Percentiles rank a stretch among this genome's conserved stretches.
Evolutionary conservation across 2,797 vertebrate genomes (phyloP).

Genomic region (Pangasius sanitwongsei): DNA sequence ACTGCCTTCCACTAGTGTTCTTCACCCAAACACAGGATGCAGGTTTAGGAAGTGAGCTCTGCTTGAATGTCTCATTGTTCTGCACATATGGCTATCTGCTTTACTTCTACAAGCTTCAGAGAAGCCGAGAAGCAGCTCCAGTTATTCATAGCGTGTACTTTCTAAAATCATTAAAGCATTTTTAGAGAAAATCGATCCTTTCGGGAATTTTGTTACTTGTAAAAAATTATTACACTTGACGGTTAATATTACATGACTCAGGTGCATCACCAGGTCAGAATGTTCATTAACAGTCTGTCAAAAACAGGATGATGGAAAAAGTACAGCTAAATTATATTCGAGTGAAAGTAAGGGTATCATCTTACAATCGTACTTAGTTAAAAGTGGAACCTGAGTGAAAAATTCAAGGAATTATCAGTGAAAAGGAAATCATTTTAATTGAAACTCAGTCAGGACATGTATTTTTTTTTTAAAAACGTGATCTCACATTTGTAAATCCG

Average conservation of each 20-base stretch:
- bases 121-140: constrained; percentile 47
- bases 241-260: neutral
- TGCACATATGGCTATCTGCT: constrained; percentile 53
- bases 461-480: neutral
- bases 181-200: neutral
- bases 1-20: constrained; percentile 24
- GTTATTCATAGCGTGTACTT: constrained; percentile 14
- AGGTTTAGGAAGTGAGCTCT: constrained; percentile 68
- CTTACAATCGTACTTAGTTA: neutral
- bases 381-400: neutral
- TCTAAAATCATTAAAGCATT: neutral
- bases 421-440: neutral
- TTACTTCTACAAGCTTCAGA: constrained; percentile 44
- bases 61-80: constrained; percentile 62
- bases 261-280: no score
- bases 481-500: neutral
- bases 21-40: constrained; percentile 70
- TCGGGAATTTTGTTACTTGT: neutral
- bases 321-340: neutral
- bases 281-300: neutral
- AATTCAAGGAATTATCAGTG: neutral
- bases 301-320: neutral
- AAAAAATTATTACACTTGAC: neutral
- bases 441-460: neutral
- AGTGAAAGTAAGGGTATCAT: neutral